phyloP scores from a whole-genome alignment of 2,888 invertebrate genomes.

The Margaritifera margaritifera region DNA sequence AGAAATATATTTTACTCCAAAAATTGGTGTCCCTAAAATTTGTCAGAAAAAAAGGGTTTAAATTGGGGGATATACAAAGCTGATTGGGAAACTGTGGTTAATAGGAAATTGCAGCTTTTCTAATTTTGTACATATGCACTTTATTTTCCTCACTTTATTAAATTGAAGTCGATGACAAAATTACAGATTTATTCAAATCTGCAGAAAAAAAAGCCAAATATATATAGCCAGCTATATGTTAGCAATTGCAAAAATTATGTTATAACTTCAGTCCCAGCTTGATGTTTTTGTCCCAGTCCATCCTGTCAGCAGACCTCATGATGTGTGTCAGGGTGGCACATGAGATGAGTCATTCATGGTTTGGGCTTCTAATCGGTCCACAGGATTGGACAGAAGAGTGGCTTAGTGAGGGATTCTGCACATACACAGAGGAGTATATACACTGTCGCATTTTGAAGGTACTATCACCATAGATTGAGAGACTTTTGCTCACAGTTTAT shows the following conservation, averaged over 20 bases:
- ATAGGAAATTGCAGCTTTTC: no score
- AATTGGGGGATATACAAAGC: no score
- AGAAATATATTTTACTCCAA: no score
- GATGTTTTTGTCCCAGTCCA: slow-evolving; percentile 71
- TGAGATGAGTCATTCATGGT: slow-evolving; percentile 74
- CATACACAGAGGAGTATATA: slow-evolving; percentile 72
- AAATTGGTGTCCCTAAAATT: no score
- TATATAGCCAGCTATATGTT: background rate
- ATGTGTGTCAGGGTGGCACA: slow-evolving; percentile 69
- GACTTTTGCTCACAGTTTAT: background rate
- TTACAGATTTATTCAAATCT: no score
- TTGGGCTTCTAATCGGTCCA: slow-evolving; percentile 73
- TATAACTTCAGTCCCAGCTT: slow-evolving; percentile 66
- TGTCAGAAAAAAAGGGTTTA: no score
- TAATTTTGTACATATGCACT: no score
- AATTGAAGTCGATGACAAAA: no score
- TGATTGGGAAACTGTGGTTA: no score
- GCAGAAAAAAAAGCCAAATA: no score
- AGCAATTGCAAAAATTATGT: background rate
- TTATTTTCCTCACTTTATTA: no score
- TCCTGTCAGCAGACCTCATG: slow-evolving; percentile 61
- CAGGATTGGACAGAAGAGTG: slow-evolving; percentile 75
- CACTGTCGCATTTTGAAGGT: slow-evolving; percentile 61
- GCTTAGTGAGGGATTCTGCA: slow-evolving; percentile 75
- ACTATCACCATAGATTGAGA: background rate